Evolutionary conservation across 2,888 invertebrate species (phyloP).

Genomic region (Heliconius ismenius): DNA sequence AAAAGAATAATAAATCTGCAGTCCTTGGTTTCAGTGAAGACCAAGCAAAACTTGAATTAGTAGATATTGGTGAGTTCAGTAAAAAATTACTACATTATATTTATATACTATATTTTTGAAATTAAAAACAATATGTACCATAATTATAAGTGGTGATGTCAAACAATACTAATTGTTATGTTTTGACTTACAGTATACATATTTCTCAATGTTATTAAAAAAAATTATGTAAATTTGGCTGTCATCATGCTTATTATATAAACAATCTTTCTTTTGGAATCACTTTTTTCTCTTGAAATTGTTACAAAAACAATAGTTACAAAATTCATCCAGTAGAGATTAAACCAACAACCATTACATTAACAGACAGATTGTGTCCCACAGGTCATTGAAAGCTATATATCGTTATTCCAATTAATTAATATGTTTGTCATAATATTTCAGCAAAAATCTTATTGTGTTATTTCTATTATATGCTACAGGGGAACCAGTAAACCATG

Average conservation of each 20-base stretch:
- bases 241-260: too few relatives aligned
- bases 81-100: not conserved
- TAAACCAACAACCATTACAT: not conserved
- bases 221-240: too few relatives aligned
- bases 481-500: conserved; percentile 88
- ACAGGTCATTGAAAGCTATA: too few relatives aligned
- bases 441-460: not conserved
- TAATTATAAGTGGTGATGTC: too few relatives aligned
- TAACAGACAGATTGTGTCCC: not conserved
- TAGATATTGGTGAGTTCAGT: conserved; percentile 84
- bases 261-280: too few relatives aligned
- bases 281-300: too few relatives aligned
- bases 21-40: conserved; percentile 86
- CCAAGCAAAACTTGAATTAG: conserved; percentile 90
- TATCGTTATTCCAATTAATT: not conserved
- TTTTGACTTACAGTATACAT: too few relatives aligned
- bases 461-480: conserved; percentile 44
- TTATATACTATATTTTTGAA: too few relatives aligned
- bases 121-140: too few relatives aligned
- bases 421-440: not conserved
- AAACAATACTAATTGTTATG: too few relatives aligned
- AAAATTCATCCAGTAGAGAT: not conserved
- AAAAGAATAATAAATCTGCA: conserved; percentile 83
- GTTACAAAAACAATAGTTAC: too few relatives aligned
- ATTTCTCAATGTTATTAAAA: too few relatives aligned